These are phyloP conservation scores for Pollachius pollachius DNA, from an alignment of 2,113 vertebrate genomes.

Conservation along the genomic window DNA sequence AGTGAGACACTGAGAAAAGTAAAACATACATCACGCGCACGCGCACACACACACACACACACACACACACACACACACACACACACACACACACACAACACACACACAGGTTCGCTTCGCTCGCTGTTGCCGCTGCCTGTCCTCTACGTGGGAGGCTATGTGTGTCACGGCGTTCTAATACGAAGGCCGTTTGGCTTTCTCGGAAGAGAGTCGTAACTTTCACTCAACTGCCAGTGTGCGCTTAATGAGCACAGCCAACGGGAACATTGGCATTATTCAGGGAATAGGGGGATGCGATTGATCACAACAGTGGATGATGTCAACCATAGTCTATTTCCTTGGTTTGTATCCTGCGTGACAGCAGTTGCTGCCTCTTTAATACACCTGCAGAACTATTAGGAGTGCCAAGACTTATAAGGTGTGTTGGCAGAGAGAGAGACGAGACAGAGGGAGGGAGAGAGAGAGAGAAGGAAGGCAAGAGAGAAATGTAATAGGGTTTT, in stretches of 20 bases:
- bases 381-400: conserved; percentile 74
- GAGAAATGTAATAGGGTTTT: conserved; percentile 71
- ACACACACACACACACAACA: no score
- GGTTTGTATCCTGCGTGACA: conserved; percentile 79
- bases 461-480: conserved; percentile 32
- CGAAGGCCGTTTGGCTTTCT: conserved; percentile 75
- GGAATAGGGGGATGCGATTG: conserved; percentile 23
- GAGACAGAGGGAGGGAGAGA: conserved; percentile 18
- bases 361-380: conserved; percentile 76
- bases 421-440: conserved; percentile 26
- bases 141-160: neutral
- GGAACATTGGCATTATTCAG: conserved; percentile 76
- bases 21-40: no score
- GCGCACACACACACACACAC: no score
- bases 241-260: conserved; percentile 78
- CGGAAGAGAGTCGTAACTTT: conserved; percentile 73
- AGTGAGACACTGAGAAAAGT: no score
- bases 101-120: no score
- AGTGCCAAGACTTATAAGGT: conserved; percentile 57
- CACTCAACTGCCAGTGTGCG: conserved; percentile 56
- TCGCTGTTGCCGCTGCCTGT: neutral
- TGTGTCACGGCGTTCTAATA: conserved; percentile 60
- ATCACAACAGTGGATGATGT: conserved; percentile 76
- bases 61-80: no score
- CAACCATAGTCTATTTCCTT: conserved; percentile 79